phyloP scores from a whole-genome alignment of 1,140 invertebrate species.

The Leptopilina boulardi region DNA sequence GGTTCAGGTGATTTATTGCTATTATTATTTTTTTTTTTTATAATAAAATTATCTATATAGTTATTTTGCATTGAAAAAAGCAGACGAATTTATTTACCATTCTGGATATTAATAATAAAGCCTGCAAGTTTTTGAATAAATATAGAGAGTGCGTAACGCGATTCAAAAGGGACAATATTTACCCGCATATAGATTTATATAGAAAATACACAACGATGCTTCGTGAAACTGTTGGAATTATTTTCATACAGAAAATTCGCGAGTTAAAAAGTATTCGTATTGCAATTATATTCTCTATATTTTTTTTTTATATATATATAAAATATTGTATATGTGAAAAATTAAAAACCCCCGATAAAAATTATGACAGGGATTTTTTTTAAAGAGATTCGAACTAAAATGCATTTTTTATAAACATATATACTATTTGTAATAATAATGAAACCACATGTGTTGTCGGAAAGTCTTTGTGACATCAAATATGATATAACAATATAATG shows the following conservation, averaged over 20 bases:
- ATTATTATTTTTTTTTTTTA: too few relatives aligned
- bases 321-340: too few relatives aligned
- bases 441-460: not conserved
- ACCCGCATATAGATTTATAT: not conserved
- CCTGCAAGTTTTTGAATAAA: slow-evolving; percentile 13
- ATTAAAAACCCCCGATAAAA: too few relatives aligned
- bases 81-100: not conserved
- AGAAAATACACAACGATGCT: too few relatives aligned
- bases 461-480: slow-evolving; percentile 9
- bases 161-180: slow-evolving; percentile 9
- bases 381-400: too few relatives aligned
- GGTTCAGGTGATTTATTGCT: too few relatives aligned
- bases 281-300: slow-evolving; percentile 3
- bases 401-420: too few relatives aligned
- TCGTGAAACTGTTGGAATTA: not conserved
- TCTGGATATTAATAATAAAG: not conserved
- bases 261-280: not conserved
- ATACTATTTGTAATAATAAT: too few relatives aligned
- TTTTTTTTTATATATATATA: not conserved
- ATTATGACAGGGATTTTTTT: too few relatives aligned
- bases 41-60: too few relatives aligned
- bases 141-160: not conserved
- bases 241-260: not conserved
- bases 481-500: slow-evolving; percentile 1
- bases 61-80: too few relatives aligned